Conservation (phyloP, 2,797 vertebrate genomes). For the Esox lucius region DNA sequence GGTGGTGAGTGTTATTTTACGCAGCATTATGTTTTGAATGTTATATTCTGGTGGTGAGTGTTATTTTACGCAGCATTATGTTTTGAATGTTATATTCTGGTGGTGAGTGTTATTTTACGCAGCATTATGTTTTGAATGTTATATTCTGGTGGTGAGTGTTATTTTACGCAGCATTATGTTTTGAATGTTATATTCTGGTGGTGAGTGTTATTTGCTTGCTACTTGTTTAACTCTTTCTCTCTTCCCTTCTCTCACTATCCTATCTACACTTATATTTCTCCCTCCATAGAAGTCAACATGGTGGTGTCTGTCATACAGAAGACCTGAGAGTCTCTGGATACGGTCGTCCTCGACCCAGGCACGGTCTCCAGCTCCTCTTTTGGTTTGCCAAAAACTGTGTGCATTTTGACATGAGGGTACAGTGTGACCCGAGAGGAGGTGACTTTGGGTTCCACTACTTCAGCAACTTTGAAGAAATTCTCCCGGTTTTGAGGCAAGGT, state of each 20-base stretch:
- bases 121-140: too few relatives aligned
- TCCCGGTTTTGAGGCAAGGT: conserved; percentile 37
- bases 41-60: too few relatives aligned
- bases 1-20: too few relatives aligned
- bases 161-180: neutral
- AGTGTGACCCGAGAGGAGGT: conserved; percentile 43
- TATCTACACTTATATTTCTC: neutral
- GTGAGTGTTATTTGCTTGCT: too few relatives aligned
- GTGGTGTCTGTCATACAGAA: conserved; percentile 8
- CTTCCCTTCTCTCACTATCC: neutral
- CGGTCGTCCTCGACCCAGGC: conserved; percentile 44
- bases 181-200: neutral
- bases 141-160: too few relatives aligned
- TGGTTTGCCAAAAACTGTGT: conserved; percentile 55
- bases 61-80: too few relatives aligned
- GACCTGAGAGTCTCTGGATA: conserved; percentile 41
- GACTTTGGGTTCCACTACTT: conserved; percentile 54
- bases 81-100: too few relatives aligned
- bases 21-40: too few relatives aligned
- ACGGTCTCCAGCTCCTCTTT: conserved; percentile 55
- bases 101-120: too few relatives aligned
- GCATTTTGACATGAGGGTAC: conserved; percentile 37
- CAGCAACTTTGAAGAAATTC: conserved; percentile 48
- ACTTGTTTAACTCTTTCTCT: conserved; percentile 28
- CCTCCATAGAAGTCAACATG: neutral